phyloP scores from a whole-genome alignment of 2,113 vertebrate species.

The Tyrannus savana region DNA sequence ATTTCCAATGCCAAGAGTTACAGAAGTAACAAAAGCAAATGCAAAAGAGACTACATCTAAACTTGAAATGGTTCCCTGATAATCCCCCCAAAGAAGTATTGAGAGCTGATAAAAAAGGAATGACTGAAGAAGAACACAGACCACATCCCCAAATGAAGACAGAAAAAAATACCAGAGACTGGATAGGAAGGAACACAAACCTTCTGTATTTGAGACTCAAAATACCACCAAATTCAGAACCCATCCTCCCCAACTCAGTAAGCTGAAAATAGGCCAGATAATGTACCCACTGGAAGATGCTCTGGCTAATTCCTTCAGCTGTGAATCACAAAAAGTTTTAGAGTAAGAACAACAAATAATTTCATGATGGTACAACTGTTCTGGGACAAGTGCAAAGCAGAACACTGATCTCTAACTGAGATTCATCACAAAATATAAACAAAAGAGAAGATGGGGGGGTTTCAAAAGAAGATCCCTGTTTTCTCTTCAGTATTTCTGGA shows the following conservation, averaged over 20 bases:
- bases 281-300: neutral
- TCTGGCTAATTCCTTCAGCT: neutral
- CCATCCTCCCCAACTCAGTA: neutral
- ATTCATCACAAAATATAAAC: neutral
- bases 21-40: neutral
- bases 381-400: neutral
- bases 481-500: neutral
- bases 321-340: slow-evolving; percentile 6
- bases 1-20: neutral
- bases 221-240: neutral
- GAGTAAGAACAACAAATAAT: neutral
- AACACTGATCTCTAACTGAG: neutral
- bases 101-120: neutral
- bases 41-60: neutral
- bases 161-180: neutral
- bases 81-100: neutral
- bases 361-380: neutral
- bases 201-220: neutral
- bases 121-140: neutral
- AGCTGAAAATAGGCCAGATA: neutral
- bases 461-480: neutral
- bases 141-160: neutral
- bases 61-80: neutral
- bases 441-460: neutral
- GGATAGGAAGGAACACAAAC: neutral